A percentile compares a stretch with the other conserved stretches of the same genome.
These are phyloP conservation scores for Uria aalge DNA, from an alignment of 2,113 vertebrate species.

Conservation along the genomic window DNA sequence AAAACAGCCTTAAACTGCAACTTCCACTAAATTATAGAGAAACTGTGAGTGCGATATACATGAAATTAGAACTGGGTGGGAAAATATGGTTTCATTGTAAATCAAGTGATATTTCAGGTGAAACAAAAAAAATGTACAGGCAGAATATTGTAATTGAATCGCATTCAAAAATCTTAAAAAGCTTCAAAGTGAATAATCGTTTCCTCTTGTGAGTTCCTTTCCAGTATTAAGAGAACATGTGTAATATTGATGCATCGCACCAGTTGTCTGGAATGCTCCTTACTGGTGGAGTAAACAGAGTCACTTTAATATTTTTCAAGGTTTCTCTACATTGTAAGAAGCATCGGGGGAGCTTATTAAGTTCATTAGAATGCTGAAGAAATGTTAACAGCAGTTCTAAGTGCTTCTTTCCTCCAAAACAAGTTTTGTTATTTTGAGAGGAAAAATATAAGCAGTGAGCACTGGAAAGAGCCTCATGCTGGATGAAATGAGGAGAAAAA, in stretches of 20 bases:
- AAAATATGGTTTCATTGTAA: slow-evolving; percentile 13
- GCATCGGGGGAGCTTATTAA: slow-evolving; percentile 64
- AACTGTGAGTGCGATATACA: background rate
- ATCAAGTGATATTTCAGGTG: slow-evolving; percentile 39
- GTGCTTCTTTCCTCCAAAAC: background rate
- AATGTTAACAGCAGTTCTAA: slow-evolving; percentile 59
- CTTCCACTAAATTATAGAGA: background rate
- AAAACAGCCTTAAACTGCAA: background rate
- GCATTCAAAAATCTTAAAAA: slow-evolving; percentile 46
- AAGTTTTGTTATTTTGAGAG: slow-evolving; percentile 1
- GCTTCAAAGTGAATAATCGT: slow-evolving; percentile 53
- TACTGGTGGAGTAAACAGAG: slow-evolving; percentile 52
- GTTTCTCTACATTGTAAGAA: slow-evolving; percentile 47
- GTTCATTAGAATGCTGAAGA: slow-evolving; percentile 56
- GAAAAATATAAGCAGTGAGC: background rate
- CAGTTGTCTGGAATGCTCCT: slow-evolving; percentile 24
- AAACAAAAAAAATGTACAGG: slow-evolving; percentile 17
- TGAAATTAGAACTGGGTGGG: slow-evolving; percentile 6
- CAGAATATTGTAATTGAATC: slow-evolving; percentile 21
- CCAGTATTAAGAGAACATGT: background rate
- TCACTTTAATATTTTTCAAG: slow-evolving; percentile 44
- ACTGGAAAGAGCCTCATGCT: background rate
- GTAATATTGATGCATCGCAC: slow-evolving; percentile 46
- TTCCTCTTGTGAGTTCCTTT: slow-evolving; percentile 52
- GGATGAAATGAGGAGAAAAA: slow-evolving; percentile 14